Base-by-base conservation (phyloP, 2,888 invertebrate species). In the Branchipolynoe longqiensis region DNA sequence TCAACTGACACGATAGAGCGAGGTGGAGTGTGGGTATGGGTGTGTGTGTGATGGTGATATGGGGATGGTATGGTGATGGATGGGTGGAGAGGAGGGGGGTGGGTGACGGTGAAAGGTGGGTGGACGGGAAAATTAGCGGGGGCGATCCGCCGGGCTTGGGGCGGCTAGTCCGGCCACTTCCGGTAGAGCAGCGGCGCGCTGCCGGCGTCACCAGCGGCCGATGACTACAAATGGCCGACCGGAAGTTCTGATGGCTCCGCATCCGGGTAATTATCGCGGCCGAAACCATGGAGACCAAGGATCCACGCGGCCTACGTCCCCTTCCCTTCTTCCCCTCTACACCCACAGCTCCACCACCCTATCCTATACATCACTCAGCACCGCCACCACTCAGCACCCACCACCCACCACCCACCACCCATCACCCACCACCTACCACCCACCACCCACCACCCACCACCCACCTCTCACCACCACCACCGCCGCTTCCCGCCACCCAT, bases 161-260 rank as follows among this genome's bases (percentile, higher is more conserved):
- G 36, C 33, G 36, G 69, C 69, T 69, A 12, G 38, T 1, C 14
- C 58, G 36, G 38, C 28, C 28, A 2, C 62, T 31, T 31, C 14
- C 25, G 36, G 8, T 38, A 14, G 69, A 38, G 36, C 58, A n/a
- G 58, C 58, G 58, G 8, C 48, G n/a, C n/a, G 48, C 48, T 48
- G 48, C 12, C n/a, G 18, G 33, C 38, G 69, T 69, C 69, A 38
- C 38, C 69, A 69, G 33, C 38, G 69, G 33, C 38, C 69, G 69
- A 69, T 69, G 69, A 33, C 38, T 69, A 69, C 69, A 69, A 69
- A 69, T 69, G 36, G 69, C 69, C 69, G 69, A 69, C 69, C 69
- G 69, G 69, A 69, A 69, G 69, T 69, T 33, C 69, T 69, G 69
- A 69, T 69, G 69, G 69, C 36, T 38, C 69, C 38, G 25, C 69